These are phyloP conservation scores for Anhinga anhinga DNA, from an alignment of 2,113 vertebrate genomes.

Conservation along the genomic window DNA sequence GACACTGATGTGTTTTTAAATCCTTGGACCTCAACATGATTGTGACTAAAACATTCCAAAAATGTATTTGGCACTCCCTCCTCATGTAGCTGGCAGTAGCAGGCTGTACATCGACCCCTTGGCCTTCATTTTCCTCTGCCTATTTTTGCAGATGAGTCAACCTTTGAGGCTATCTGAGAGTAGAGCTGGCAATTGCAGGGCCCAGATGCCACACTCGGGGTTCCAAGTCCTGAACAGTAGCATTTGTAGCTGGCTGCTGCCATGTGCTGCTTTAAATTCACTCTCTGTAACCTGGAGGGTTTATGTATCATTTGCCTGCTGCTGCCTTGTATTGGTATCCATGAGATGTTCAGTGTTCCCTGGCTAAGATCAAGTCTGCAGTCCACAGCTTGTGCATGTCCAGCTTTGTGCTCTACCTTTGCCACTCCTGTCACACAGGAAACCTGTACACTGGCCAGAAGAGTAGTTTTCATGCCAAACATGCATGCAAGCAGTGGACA, in stretches of 20 bases:
- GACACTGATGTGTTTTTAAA: neutral
- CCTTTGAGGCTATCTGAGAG: neutral
- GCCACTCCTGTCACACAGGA: neutral
- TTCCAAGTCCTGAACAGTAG: constrained; percentile 47
- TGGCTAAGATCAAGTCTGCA: neutral
- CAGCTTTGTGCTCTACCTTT: neutral
- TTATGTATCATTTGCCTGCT: constrained; percentile 41
- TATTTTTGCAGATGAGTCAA: constrained; percentile 1
- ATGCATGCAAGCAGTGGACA: neutral
- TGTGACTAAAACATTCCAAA: neutral
- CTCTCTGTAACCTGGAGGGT: neutral
- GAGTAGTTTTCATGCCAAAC: constrained; percentile 12
- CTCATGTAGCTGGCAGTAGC: neutral
- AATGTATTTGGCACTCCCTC: neutral
- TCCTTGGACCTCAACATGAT: neutral
- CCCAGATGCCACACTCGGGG: constrained; percentile 3
- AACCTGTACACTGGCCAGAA: neutral
- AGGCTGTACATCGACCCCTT: neutral
- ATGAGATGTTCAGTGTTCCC: neutral
- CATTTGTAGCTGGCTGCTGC: constrained; percentile 13
- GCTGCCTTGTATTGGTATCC: constrained; percentile 6
- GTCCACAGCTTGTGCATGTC: neutral
- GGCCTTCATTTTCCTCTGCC: neutral
- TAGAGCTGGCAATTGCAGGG: constrained; percentile 5
- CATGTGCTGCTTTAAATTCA: constrained; percentile 38